Percentiles rank a stretch among this genome's conserved stretches.
Conservation (phyloP, 2,113 vertebrate genomes). For the Gallinago jamesoni region DNA sequence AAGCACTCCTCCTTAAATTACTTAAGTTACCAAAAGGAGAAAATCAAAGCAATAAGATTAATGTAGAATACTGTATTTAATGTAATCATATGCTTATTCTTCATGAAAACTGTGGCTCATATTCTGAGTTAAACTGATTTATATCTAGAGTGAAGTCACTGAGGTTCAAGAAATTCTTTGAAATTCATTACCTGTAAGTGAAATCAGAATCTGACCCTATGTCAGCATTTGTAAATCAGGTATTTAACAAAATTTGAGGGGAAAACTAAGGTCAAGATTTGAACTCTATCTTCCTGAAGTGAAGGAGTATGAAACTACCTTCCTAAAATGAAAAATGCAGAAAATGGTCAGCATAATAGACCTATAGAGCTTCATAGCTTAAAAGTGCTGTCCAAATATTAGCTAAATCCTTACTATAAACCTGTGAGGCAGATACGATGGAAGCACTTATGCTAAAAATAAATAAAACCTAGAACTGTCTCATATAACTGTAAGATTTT, state of each 20-base stretch:
- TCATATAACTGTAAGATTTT: slow-evolving; percentile 58
- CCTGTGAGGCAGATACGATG: slow-evolving; percentile 43
- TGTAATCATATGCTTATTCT: slow-evolving; percentile 3
- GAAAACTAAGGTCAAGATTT: slow-evolving; percentile 22
- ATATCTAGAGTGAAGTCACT: neutral
- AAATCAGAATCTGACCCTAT: slow-evolving; percentile 22
- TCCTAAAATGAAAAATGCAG: neutral
- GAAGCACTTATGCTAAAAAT: slow-evolving; percentile 54
- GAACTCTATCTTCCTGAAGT: neutral
- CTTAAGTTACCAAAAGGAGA: neutral
- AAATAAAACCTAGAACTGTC: slow-evolving; percentile 55
- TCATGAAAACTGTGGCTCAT: slow-evolving; percentile 3
- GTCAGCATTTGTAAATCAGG: slow-evolving; percentile 28
- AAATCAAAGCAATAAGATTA: neutral
- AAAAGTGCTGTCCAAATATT: slow-evolving; percentile 58
- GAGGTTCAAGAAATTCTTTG: slow-evolving; percentile 1
- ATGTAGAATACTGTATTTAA: neutral
- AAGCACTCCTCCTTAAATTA: neutral
- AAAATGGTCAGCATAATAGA: slow-evolving; percentile 42
- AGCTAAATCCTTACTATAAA: slow-evolving; percentile 52
- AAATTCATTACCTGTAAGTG: slow-evolving; percentile 13
- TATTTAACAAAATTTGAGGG: slow-evolving; percentile 20
- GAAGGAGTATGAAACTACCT: neutral
- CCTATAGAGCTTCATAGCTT: slow-evolving; percentile 26
- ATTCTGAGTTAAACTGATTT: neutral